Percentiles rank a stretch among this genome's conserved stretches.
Conservation (phyloP, 2,888 invertebrate species). For the Hermodice carunculata region DNA sequence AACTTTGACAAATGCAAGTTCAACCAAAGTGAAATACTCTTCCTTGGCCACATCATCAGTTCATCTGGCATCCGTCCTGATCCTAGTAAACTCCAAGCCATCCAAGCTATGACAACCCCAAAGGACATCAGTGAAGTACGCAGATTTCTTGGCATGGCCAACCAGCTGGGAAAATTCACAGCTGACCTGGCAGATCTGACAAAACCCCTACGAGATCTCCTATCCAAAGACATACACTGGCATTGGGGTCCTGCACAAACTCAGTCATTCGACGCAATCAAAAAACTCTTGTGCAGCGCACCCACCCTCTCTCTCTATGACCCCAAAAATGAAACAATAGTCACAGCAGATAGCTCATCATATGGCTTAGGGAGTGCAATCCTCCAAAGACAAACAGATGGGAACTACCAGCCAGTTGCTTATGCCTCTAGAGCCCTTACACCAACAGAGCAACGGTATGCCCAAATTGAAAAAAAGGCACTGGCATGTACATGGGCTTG, state of each 20-base stretch:
- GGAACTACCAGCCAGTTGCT: too few species aligned
- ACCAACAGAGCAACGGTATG: neutral
- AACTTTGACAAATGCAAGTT: neutral
- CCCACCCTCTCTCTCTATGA: conserved; percentile 5
- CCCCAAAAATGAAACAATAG: neutral
- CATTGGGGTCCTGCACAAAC: neutral
- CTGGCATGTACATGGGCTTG: neutral
- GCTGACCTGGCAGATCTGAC: neutral
- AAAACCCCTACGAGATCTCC: neutral
- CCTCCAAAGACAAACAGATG: too few species aligned
- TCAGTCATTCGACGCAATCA: neutral
- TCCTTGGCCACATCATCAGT: neutral
- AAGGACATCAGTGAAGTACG: neutral
- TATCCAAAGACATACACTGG: neutral
- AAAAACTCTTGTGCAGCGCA: neutral
- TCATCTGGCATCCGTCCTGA: neutral
- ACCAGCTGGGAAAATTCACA: conserved; percentile 7
- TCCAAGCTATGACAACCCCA: neutral
- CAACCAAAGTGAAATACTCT: neutral
- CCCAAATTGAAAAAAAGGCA: too few species aligned
- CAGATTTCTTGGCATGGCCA: conserved; percentile 1
- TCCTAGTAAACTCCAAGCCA: neutral
- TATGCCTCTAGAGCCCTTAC: neutral
- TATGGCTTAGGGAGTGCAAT: too few species aligned
- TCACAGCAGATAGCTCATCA: too few species aligned